A percentile compares a stretch with the other conserved stretches of the same genome.
Conservation (phyloP, 2,888 invertebrate species). For the Drosophila paucipuncta region DNA sequence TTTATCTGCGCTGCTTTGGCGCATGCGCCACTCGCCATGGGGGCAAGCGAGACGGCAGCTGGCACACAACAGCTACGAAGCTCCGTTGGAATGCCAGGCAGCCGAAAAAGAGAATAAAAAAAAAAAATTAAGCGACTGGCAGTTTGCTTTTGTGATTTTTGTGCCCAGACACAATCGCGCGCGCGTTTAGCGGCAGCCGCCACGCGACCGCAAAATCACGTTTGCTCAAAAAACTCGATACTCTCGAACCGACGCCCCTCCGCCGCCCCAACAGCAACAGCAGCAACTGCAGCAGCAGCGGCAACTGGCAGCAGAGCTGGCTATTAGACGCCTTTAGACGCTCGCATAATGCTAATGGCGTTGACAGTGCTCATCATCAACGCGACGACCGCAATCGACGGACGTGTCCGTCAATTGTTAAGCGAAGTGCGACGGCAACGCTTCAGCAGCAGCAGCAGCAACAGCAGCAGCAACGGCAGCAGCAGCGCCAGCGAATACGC, state of each 20-base stretch:
- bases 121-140: slow-evolving; percentile 55
- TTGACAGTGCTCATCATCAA: slow-evolving; percentile 79
- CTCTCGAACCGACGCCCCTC: slow-evolving; percentile 58
- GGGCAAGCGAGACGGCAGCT: slow-evolving; percentile 60
- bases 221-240: slow-evolving; percentile 13
- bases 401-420: slow-evolving; percentile 62
- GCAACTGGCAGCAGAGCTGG: slow-evolving; percentile 10
- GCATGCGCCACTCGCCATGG: slow-evolving; percentile 58
- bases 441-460: slow-evolving; percentile 43
- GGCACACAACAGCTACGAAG: slow-evolving; percentile 13
- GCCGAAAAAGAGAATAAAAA: slow-evolving; percentile 6
- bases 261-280: slow-evolving; percentile 21
- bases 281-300: background rate
- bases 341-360: slow-evolving; percentile 82
- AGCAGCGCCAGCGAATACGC: slow-evolving; percentile 30
- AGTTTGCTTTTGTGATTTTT: slow-evolving; percentile 65
- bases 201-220: slow-evolving; percentile 61
- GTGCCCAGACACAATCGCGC: slow-evolving; percentile 68
- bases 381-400: slow-evolving; percentile 74
- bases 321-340: slow-evolving; percentile 78
- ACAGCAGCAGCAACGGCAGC: no score
- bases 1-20: slow-evolving; percentile 70
- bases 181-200: slow-evolving; percentile 70
- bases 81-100: slow-evolving; percentile 67
- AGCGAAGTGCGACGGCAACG: slow-evolving; percentile 81